Evolutionary conservation across 2,888 invertebrate species (phyloP), one percentile per base, ranked within the genome.

Genomic region (Diplazon laetatorius): DNA sequence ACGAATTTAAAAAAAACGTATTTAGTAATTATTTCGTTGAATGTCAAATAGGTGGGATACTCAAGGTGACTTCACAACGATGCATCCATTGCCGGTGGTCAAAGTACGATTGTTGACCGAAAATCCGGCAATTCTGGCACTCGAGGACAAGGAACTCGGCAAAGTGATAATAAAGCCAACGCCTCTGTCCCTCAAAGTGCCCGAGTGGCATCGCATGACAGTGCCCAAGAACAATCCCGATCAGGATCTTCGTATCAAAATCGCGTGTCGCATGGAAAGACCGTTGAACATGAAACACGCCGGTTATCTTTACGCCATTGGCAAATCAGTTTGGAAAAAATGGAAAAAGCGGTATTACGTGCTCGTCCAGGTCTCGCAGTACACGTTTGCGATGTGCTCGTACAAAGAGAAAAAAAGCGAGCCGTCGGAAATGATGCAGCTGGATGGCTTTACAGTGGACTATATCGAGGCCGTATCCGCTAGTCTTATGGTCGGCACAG

Each of bases 241-340:
- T 92, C 97, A 97, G 92, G 98, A 99, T 92, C 93, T 99, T 73
- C 95, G 96, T 87, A 99, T 99, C 87, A 99, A 98, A 92, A 98
- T 99, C 81, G 98, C 98, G 14, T 98, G 99, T 89, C 94, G 99
- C 82, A 98, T 99, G 95, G 99, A 99, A 90, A 99, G 99, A 90
- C 99, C 99, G 10, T 93, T 98, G 81, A 99, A 99, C 91, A 97
- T 99, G 97, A 99, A 99, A 90, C 99, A 99, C 91, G 99, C 99
- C 91, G 98, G 98, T 94, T 95, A 97, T 90, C 93, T 98, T 57
- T 97, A 96, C 91, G 97, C 97, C n/a, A 94, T 97, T 87, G 97
- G 99, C 62, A 98, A 99, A 92, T 95, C 95, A 77, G 98, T 99
- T 1, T 99, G 99, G 99, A 98, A 99, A 89, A 99, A 99, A 91